Conservation (phyloP, 53 echinoderm and acorn worm genomes). For the Astropecten irregularis region DNA sequence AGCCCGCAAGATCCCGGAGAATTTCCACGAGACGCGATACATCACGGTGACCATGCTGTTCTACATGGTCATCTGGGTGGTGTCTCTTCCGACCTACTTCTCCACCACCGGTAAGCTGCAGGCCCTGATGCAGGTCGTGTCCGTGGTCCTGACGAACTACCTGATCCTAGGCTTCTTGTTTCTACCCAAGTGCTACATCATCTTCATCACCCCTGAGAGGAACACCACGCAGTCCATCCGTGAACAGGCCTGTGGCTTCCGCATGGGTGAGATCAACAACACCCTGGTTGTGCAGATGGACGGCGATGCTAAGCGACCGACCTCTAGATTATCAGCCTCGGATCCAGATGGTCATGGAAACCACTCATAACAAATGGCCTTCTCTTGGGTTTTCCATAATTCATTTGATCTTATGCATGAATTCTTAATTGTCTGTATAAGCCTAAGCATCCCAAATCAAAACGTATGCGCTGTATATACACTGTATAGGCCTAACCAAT, state of each 20-base stretch:
- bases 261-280: constrained; percentile 59
- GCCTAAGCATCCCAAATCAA: too few relatives aligned
- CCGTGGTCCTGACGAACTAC: constrained; percentile 67
- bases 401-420: too few relatives aligned
- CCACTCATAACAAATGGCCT: constrained; percentile 11
- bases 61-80: constrained; percentile 84
- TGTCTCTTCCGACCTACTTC: constrained; percentile 79
- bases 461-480: too few relatives aligned
- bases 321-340: constrained; percentile 25
- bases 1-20: constrained; percentile 87
- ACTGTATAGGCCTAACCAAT: too few relatives aligned
- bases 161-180: constrained; percentile 80
- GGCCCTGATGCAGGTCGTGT: constrained; percentile 74
- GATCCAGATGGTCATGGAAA: constrained; percentile 6
- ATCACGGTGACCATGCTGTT: constrained; percentile 85
- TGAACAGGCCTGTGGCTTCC: constrained; percentile 62
- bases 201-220: constrained; percentile 60
- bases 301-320: constrained; percentile 26
- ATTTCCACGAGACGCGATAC: constrained; percentile 87
- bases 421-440: too few relatives aligned
- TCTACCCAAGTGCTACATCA: constrained; percentile 76
- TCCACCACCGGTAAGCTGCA: constrained; percentile 75
- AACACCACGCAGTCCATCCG: constrained; percentile 55
- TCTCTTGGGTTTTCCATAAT: too few relatives aligned
- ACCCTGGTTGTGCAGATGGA: constrained; percentile 64